Evolutionary conservation across 1,140 invertebrate genomes (phyloP).

Genomic region (Leptinotarsa texana): DNA sequence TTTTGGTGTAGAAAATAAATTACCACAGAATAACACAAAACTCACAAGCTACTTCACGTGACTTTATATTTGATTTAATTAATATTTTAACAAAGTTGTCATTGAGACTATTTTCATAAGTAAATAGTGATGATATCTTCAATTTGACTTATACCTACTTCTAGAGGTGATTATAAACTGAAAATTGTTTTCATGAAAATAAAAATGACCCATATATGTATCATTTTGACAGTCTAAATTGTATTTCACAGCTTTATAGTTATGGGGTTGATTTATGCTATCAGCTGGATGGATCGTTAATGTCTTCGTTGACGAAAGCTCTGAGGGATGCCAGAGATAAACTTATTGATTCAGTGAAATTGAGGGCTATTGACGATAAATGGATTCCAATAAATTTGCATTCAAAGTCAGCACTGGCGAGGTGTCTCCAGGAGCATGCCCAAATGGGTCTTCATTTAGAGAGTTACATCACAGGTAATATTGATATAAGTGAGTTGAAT

Average conservation of each 20-base stretch:
- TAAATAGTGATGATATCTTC: too few relatives aligned
- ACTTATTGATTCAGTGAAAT: constrained; percentile 73
- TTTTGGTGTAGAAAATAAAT: too few relatives aligned
- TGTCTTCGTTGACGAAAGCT: constrained; percentile 63
- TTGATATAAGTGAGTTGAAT: not conserved
- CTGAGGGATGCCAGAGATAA: constrained; percentile 74
- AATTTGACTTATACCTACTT: too few relatives aligned
- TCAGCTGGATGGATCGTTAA: constrained; percentile 72
- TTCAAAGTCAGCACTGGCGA: constrained; percentile 59
- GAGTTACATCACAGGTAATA: constrained; percentile 61
- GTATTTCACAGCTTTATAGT: constrained; percentile 62
- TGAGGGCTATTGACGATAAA: constrained; percentile 70
- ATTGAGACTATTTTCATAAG: too few relatives aligned
- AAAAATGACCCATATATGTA: too few relatives aligned
- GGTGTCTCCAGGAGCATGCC: constrained; percentile 63
- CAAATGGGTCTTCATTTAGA: constrained; percentile 62
- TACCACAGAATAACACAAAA: too few relatives aligned
- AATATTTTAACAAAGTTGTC: too few relatives aligned
- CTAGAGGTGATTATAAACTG: not conserved
- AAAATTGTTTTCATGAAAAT: not conserved
- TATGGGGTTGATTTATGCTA: constrained; percentile 80
- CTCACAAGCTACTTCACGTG: too few relatives aligned
- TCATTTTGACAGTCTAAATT: not conserved
- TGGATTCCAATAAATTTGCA: constrained; percentile 73
- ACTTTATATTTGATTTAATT: too few relatives aligned